These are phyloP conservation scores for Apis florea DNA, from an alignment of 1,140 invertebrate species.

Conservation along the genomic window DNA sequence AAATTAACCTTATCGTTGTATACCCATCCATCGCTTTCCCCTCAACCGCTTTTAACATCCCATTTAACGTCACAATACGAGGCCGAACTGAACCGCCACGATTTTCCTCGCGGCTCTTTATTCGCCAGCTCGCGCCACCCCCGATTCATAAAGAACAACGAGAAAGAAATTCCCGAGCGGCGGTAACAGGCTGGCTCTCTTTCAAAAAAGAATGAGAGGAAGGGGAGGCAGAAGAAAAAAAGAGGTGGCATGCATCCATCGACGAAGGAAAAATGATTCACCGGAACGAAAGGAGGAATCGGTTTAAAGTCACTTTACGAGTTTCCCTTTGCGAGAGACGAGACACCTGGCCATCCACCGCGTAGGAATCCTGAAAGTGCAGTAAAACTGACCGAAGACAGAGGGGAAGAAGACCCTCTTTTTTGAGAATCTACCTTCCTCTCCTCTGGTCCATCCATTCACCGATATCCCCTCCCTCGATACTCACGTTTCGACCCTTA, in stretches of 20 bases:
- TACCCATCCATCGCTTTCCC: neutral
- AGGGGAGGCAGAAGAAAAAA: too few species aligned
- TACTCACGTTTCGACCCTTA: slow-evolving; percentile 21
- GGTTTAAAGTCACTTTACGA: slow-evolving; percentile 71
- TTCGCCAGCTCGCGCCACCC: neutral
- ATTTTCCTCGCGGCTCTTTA: slow-evolving; percentile 1
- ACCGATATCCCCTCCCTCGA: slow-evolving; percentile 44
- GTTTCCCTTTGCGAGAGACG: slow-evolving; percentile 70
- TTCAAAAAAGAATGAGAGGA: neutral
- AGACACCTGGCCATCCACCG: slow-evolving; percentile 72
- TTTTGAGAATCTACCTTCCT: slow-evolving; percentile 35
- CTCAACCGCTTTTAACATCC: neutral
- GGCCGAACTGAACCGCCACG: neutral
- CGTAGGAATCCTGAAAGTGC: slow-evolving; percentile 71
- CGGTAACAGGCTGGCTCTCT: neutral
- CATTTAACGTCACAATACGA: neutral
- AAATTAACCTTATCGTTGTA: neutral
- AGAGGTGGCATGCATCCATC: neutral
- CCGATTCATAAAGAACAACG: slow-evolving; percentile 22
- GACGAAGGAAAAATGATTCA: slow-evolving; percentile 28
- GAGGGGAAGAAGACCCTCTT: slow-evolving; percentile 57
- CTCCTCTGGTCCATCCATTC: slow-evolving; percentile 63
- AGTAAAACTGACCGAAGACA: slow-evolving; percentile 71
- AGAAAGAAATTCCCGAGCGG: neutral
- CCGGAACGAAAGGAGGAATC: slow-evolving; percentile 61